Evolutionary conservation across 2,888 invertebrate species (phyloP).

Genomic region (Eilema depressum): DNA sequence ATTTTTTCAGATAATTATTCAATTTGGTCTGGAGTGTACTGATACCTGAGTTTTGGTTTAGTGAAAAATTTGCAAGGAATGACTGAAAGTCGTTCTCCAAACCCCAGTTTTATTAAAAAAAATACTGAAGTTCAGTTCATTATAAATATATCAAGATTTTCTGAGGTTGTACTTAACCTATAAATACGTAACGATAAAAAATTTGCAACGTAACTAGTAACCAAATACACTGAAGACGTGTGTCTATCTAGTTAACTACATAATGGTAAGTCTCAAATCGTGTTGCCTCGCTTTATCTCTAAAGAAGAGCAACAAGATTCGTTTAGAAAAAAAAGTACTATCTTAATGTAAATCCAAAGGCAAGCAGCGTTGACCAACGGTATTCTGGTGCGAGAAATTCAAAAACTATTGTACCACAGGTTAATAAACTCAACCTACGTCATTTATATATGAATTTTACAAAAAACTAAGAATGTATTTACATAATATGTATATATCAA

Average conservation of each 20-base stretch:
- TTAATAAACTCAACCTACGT: slow-evolving; percentile 12
- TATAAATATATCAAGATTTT: neutral
- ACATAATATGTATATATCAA: neutral
- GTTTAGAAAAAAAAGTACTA: slow-evolving; percentile 8
- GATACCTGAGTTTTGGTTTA: neutral
- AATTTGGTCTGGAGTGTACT: neutral
- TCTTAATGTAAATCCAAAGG: slow-evolving; percentile 8
- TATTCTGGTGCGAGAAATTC: slow-evolving; percentile 14
- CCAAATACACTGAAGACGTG: neutral
- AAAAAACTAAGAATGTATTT: neutral
- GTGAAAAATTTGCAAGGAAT: neutral
- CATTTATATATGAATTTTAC: neutral
- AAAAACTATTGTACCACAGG: slow-evolving; percentile 11
- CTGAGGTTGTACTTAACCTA: too few species aligned
- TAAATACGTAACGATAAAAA: too few species aligned
- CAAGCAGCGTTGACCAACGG: slow-evolving; percentile 9
- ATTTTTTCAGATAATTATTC: neutral
- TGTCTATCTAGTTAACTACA: neutral
- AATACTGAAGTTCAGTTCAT: neutral
- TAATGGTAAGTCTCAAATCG: neutral
- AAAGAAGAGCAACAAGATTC: neutral
- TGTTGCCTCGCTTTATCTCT: neutral
- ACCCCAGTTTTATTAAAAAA: neutral
- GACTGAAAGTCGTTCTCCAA: neutral
- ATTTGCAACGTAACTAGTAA: too few species aligned